These are phyloP conservation scores for Coenonympha arcania DNA, from an alignment of 2,888 invertebrate genomes.

Conservation along the genomic window DNA sequence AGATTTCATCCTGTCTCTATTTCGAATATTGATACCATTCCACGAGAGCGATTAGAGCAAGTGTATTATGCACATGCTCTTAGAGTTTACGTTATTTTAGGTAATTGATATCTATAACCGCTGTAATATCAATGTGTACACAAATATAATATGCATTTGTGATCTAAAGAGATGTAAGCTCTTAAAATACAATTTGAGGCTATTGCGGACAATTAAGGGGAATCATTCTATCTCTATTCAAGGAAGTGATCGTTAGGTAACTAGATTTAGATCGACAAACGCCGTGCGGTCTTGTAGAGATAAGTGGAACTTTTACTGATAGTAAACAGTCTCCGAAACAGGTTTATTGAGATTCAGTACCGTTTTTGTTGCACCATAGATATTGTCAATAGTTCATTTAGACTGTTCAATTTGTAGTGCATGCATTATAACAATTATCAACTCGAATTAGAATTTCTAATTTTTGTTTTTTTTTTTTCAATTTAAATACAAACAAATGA, in stretches of 20 bases:
- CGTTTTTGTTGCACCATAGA: neutral
- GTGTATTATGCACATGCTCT: neutral
- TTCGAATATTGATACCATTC: no score
- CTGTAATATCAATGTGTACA: neutral
- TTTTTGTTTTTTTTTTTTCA: no score
- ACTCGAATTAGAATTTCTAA: no score
- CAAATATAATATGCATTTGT: neutral
- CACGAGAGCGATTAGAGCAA: no score
- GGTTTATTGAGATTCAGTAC: neutral
- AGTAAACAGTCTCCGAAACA: constrained; percentile 1
- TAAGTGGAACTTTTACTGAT: constrained; percentile 11
- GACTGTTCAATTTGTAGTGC: neutral
- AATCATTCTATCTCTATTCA: constrained; percentile 7
- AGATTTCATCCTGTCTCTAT: no score
- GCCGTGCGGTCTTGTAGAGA: constrained; percentile 11
- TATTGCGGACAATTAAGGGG: constrained; percentile 13
- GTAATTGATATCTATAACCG: neutral
- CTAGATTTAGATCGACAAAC: constrained; percentile 12
- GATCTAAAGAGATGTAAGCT: neutral
- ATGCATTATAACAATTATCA: no score
- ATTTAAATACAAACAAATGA: no score
- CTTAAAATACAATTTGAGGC: neutral
- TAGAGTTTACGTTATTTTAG: neutral
- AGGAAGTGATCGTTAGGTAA: constrained; percentile 20
- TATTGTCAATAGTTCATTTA: neutral